Percentiles rank a stretch among this genome's conserved stretches.
Conservation (phyloP, 2,113 vertebrate genomes). For the Phyllostomus discolor region DNA sequence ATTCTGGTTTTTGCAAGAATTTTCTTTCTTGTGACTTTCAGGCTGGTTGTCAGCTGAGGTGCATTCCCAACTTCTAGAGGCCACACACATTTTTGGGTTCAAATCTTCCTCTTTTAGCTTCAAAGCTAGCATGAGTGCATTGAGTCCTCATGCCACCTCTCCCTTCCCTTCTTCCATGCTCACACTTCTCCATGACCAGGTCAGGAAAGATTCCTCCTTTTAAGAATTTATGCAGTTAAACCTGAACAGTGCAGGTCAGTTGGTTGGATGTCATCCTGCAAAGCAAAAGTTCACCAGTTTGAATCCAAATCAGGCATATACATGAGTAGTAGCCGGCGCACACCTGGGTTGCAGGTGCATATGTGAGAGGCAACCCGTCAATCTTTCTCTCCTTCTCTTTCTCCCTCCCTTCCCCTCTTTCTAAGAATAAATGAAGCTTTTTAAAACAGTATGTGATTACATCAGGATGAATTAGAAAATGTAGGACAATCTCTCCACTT, state of each 20-base stretch:
- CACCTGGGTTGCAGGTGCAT: too few relatives aligned
- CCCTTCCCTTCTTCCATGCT: neutral
- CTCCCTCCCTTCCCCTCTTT: too few relatives aligned
- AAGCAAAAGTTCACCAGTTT: too few relatives aligned
- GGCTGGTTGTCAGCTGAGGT: fast-evolving
- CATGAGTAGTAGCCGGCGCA: too few relatives aligned
- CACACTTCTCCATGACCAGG: neutral
- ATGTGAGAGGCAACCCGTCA: too few relatives aligned
- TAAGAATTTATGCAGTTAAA: neutral
- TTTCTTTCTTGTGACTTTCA: neutral
- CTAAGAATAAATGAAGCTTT: too few relatives aligned
- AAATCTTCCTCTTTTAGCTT: neutral
- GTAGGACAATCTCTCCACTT: neutral
- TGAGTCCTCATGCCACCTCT: neutral
- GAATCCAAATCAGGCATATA: too few relatives aligned
- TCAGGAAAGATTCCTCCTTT: neutral
- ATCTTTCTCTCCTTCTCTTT: too few relatives aligned
- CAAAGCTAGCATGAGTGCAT: neutral
- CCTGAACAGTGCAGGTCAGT: too few relatives aligned
- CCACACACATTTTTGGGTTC: neutral
- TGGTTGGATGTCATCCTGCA: too few relatives aligned
- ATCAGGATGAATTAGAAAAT: neutral
- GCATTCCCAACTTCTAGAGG: neutral
- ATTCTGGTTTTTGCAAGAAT: neutral
- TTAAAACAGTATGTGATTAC: neutral